Percentiles rank a stretch among this genome's conserved stretches.
Evolutionary conservation across 2,797 vertebrate genomes (phyloP).

Genomic region (Taeniopygia guttata): DNA sequence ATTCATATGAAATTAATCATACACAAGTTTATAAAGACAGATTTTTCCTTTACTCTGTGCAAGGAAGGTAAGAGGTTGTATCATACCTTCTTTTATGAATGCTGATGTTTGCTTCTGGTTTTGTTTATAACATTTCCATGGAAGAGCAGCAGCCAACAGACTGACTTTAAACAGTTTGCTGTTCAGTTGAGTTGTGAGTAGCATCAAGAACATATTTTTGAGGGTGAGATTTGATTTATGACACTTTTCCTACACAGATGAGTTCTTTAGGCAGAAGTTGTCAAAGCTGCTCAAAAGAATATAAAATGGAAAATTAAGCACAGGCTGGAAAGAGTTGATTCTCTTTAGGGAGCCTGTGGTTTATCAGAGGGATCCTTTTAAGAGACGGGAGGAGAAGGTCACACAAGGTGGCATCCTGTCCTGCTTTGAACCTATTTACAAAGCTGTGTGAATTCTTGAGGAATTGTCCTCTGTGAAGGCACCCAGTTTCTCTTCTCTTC

Average conservation of each 20-base stretch:
- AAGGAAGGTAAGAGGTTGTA: not conserved
- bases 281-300: accelerated
- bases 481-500: not conserved
- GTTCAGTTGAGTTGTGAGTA: not conserved
- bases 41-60: not conserved
- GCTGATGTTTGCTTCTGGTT: not conserved
- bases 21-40: not conserved
- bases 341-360: not conserved
- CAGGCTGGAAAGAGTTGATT: not conserved
- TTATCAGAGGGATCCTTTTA: not conserved
- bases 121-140: not conserved
- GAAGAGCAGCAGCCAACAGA: not conserved
- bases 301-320: not conserved
- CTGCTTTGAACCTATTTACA: not conserved
- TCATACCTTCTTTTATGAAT: accelerated
- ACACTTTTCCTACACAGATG: not conserved
- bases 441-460: not conserved
- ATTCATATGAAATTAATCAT: not conserved
- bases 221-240: not conserved
- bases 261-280: not conserved
- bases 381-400: not conserved
- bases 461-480: not conserved
- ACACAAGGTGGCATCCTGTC: not conserved
- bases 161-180: not conserved
- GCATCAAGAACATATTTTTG: not conserved